Evolutionary conservation across 92 coral and sea anemone species (phyloP).

Genomic region (Chrysogorgia sp.): DNA sequence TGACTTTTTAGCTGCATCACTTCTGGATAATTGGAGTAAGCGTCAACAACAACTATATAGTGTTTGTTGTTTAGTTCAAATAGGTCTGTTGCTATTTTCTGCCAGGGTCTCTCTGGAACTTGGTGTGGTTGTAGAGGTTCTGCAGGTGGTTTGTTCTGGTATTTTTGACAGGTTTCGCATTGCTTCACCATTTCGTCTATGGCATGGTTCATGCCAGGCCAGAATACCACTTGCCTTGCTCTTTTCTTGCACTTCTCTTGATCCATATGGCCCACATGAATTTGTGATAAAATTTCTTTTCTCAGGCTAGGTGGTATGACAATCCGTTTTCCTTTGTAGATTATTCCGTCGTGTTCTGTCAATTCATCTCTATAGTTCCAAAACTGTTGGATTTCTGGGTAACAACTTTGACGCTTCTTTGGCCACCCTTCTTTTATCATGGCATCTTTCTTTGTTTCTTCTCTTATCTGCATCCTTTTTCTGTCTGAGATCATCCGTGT

Average conservation of each 20-base stretch:
- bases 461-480: too few relatives aligned
- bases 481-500: neutral
- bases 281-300: neutral
- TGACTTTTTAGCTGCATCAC: neutral
- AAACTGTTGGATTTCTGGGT: too few relatives aligned
- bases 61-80: too few relatives aligned
- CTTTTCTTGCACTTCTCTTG: neutral
- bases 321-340: constrained; percentile 1
- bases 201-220: constrained; percentile 20
- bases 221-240: constrained; percentile 8
- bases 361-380: too few relatives aligned
- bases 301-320: neutral
- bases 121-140: too few relatives aligned
- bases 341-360: neutral
- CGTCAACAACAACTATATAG: neutral
- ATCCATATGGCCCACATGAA: too few relatives aligned
- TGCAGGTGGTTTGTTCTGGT: constrained; percentile 3
- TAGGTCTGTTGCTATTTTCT: too few relatives aligned
- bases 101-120: too few relatives aligned
- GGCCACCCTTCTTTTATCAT: too few relatives aligned
- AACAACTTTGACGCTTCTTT: neutral
- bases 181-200: neutral
- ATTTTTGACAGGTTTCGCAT: neutral
- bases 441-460: too few relatives aligned
- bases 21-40: neutral